Percentiles rank a stretch among this genome's conserved stretches.
These are phyloP conservation scores for Zosterops borbonicus DNA, from an alignment of 2,113 vertebrate species.

Conservation along the genomic window DNA sequence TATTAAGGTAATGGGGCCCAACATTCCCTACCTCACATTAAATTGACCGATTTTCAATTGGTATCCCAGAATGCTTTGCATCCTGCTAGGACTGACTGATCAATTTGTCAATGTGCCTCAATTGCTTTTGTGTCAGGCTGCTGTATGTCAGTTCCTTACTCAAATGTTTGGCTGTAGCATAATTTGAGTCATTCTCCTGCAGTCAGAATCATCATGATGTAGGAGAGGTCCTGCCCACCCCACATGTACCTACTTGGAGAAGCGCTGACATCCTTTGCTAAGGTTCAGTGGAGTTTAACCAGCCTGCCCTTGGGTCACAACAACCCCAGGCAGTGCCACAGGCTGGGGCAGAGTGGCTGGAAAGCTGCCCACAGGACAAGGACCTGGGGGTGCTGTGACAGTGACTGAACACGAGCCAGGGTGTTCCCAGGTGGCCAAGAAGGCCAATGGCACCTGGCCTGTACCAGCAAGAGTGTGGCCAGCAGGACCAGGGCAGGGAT, in stretches of 20 bases:
- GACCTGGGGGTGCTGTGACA: neutral
- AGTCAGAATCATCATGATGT: neutral
- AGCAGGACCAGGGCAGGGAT: neutral
- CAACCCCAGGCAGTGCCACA: neutral
- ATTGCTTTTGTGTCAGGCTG: neutral
- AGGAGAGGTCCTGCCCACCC: neutral
- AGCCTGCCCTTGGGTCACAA: neutral
- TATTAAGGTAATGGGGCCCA: conserved; percentile 51
- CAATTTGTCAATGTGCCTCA: neutral
- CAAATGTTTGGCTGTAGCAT: neutral
- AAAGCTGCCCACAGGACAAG: neutral
- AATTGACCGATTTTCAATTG: neutral
- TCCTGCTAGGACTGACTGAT: neutral
- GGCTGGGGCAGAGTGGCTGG: neutral
- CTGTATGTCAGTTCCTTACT: neutral
- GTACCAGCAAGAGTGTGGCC: neutral
- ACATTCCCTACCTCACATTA: neutral
- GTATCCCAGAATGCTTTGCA: neutral
- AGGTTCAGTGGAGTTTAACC: neutral
- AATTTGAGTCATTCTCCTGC: neutral
- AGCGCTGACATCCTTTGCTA: neutral
- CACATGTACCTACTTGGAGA: neutral
- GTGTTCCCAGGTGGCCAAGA: neutral
- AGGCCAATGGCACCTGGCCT: neutral
- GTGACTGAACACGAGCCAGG: neutral